These are phyloP conservation scores for Myopa testacea DNA, from an alignment of 2,888 invertebrate genomes.

Conservation along the genomic window DNA sequence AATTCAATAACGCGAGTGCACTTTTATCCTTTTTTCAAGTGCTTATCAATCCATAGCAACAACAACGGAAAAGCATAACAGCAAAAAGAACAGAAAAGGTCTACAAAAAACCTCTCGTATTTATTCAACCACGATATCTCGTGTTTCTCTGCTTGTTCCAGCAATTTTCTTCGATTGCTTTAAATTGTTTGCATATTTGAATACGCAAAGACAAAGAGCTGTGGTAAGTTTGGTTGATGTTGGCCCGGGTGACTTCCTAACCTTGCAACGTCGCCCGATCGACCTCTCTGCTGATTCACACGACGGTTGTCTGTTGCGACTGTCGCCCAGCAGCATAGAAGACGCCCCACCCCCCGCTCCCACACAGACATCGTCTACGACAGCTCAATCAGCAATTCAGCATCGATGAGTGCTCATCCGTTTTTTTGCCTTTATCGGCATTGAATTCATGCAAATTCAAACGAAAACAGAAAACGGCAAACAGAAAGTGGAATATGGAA, in stretches of 20 bases:
- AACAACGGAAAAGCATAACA: neutral
- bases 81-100: neutral
- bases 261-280: constrained; percentile 1
- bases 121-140: constrained; percentile 41
- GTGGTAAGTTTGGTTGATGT: constrained; percentile 2
- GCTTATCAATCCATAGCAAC: constrained; percentile 35
- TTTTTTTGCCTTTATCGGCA: constrained; percentile 39
- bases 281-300: constrained; percentile 31
- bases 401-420: constrained; percentile 45
- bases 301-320: neutral
- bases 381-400: constrained; percentile 45
- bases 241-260: constrained; percentile 14
- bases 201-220: constrained; percentile 20
- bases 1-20: constrained; percentile 22
- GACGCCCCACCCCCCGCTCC: neutral
- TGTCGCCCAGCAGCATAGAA: neutral
- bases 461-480: constrained; percentile 31
- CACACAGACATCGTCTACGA: constrained; percentile 24
- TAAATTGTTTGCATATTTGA: constrained; percentile 55
- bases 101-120: constrained; percentile 42
- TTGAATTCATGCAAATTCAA: constrained; percentile 34
- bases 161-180: constrained; percentile 48
- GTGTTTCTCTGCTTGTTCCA: constrained; percentile 38
- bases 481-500: constrained; percentile 12
- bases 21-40: constrained; percentile 26